Evolutionary conservation across 2,888 invertebrate species (phyloP).

Genomic region (Sipha maydis): DNA sequence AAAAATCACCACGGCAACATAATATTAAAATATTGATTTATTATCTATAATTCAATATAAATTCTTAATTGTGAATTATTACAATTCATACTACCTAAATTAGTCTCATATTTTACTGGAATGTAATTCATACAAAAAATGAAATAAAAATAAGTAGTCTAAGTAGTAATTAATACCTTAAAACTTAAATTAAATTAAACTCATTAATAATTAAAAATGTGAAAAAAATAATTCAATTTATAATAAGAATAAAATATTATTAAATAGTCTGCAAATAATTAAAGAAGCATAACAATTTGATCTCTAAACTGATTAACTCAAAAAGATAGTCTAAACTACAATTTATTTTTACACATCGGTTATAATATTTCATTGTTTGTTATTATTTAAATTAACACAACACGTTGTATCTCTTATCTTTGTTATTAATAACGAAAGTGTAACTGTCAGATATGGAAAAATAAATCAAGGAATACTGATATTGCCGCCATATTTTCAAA

Average conservation of each 20-base stretch:
- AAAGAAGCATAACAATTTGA: neutral
- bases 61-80: neutral
- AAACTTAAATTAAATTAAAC: no score
- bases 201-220: no score
- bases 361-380: neutral
- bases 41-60: neutral
- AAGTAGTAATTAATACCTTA: no score
- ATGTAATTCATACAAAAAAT: no score
- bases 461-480: neutral
- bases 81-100: neutral
- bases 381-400: constrained; percentile 31
- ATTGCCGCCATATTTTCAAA: no score
- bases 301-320: neutral
- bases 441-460: constrained; percentile 30
- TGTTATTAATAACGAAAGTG: constrained; percentile 1
- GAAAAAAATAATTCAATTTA: neutral
- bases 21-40: neutral
- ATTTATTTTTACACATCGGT: no score
- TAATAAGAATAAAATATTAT: neutral
- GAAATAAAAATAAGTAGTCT: no score
- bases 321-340: neutral
- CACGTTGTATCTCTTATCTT: constrained; percentile 39
- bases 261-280: neutral
- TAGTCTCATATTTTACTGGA: no score
- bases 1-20: constrained; percentile 52